These are phyloP conservation scores for Redunca redunca DNA, from an alignment of 2,113 vertebrate species.

Conservation along the genomic window DNA sequence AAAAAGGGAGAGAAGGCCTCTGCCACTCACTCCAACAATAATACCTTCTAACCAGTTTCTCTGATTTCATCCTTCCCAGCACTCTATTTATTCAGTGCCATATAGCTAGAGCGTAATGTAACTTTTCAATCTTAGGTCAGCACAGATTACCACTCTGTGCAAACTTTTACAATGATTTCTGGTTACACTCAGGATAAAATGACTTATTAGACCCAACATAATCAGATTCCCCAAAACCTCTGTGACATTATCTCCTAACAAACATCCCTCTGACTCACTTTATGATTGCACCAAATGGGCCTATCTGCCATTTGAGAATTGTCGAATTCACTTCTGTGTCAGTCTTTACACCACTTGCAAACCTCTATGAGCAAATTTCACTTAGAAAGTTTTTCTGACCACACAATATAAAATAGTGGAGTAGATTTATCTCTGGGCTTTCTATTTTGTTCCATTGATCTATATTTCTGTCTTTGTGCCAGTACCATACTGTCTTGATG, in stretches of 20 bases:
- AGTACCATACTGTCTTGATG: no score
- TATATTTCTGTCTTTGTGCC: no score
- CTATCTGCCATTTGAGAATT: background rate
- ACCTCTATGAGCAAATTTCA: background rate
- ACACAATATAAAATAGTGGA: background rate
- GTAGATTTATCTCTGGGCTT: background rate
- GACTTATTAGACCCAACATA: background rate
- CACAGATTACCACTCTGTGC: background rate
- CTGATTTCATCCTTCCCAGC: background rate
- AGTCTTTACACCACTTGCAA: background rate
- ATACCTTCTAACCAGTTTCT: background rate
- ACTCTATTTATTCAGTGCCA: background rate
- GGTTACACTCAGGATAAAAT: background rate
- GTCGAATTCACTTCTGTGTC: background rate
- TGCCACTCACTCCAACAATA: background rate
- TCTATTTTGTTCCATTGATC: no score
- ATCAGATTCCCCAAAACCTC: background rate
- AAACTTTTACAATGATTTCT: background rate
- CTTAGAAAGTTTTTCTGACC: background rate
- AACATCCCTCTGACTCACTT: background rate
- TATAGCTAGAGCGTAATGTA: background rate
- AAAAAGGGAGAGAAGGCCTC: background rate
- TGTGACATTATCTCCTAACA: background rate
- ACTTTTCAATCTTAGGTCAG: background rate
- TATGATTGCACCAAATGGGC: background rate